phyloP scores from a whole-genome alignment of 2,888 invertebrate genomes.

The Dryococelus australis region DNA sequence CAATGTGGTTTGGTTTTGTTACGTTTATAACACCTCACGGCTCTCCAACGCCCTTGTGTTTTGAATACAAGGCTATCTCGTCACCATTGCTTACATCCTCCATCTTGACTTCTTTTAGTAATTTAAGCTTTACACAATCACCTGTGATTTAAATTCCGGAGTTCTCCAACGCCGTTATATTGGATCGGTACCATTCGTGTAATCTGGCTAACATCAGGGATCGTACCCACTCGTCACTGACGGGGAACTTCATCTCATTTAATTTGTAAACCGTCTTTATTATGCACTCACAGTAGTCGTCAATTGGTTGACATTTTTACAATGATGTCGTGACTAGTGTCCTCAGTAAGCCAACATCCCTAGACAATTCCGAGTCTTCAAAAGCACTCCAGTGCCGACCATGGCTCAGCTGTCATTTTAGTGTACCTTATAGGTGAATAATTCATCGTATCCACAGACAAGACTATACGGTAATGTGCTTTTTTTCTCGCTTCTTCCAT shows the following conservation, averaged over 20 bases:
- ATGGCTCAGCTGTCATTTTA: neutral
- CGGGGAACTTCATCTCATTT: neutral
- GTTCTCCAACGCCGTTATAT: neutral
- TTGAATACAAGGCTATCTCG: neutral
- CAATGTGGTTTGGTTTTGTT: no score
- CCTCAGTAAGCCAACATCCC: neutral
- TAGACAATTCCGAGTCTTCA: neutral
- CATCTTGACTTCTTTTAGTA: neutral
- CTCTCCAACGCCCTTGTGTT: neutral
- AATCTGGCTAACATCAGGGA: neutral
- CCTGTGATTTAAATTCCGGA: neutral
- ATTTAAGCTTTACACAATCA: neutral
- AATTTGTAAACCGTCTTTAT: neutral
- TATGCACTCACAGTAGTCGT: neutral
- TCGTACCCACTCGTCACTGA: neutral
- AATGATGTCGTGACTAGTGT: neutral
- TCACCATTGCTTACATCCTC: neutral
- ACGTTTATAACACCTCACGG: no score
- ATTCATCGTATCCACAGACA: neutral
- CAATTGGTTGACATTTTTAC: neutral
- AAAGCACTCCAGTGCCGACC: neutral
- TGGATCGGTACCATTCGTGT: neutral
- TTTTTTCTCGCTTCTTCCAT: neutral
- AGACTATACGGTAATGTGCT: neutral
- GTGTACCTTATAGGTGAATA: neutral